Percentiles rank a stretch among this genome's conserved stretches.
Evolutionary conservation across 92 coral and sea anemone genomes (phyloP).

Genomic region (Actinostola sp.): DNA sequence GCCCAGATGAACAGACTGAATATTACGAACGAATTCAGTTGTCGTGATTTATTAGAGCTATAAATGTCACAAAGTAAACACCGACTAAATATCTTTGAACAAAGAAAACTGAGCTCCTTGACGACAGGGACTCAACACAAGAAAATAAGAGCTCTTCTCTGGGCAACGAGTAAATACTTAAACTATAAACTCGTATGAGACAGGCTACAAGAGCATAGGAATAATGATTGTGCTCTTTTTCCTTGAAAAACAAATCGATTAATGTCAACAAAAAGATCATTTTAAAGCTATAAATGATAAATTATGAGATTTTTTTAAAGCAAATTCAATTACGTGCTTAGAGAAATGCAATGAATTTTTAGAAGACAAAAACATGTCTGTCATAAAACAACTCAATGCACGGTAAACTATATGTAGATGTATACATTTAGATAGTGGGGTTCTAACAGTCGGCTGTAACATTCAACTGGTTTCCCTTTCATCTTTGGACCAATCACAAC

Average conservation of each 20-base stretch:
- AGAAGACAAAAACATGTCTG: neutral
- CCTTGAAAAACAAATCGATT: neutral
- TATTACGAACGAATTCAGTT: neutral
- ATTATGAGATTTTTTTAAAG: neutral
- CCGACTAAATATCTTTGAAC: neutral
- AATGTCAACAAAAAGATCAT: slow-evolving; percentile 7
- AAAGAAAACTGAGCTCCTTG: slow-evolving; percentile 6
- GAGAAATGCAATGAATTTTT: neutral
- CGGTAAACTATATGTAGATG: too few relatives aligned
- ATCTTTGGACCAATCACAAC: neutral
- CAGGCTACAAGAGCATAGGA: neutral
- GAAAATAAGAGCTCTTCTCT: neutral
- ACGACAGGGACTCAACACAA: neutral
- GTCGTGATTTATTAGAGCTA: slow-evolving; percentile 7
- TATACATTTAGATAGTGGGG: too few relatives aligned
- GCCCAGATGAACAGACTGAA: too few relatives aligned
- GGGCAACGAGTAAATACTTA: neutral
- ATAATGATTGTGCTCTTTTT: too few relatives aligned
- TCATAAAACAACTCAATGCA: too few relatives aligned
- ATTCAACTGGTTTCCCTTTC: neutral
- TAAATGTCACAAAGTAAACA: neutral
- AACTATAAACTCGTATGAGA: neutral
- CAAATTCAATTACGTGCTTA: too few relatives aligned
- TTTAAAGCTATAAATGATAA: slow-evolving; percentile 7
- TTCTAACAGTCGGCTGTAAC: neutral